Conservation (phyloP, 2,113 vertebrate genomes). For the Cromileptes altivelis region DNA sequence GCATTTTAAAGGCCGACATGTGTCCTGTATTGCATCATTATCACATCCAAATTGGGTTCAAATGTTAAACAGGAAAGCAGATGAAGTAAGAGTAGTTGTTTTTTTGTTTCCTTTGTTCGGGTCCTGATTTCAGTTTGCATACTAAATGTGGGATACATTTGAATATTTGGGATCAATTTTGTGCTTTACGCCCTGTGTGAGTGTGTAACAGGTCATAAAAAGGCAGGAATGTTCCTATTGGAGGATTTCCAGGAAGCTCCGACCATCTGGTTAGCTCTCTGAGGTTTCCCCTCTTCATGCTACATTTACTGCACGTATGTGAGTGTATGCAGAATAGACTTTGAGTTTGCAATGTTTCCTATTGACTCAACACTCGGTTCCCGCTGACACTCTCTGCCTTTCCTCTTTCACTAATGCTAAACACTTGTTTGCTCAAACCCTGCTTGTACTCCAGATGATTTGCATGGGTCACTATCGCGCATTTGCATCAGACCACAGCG, state of each 20-base stretch:
- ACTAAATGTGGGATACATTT: constrained; percentile 41
- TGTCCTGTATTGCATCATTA: neutral
- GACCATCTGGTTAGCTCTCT: constrained; percentile 76
- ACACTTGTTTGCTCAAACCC: constrained; percentile 35
- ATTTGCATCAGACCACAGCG: constrained; percentile 27
- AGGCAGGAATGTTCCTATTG: constrained; percentile 84
- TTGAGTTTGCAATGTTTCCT: constrained; percentile 56
- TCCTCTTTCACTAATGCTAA: constrained; percentile 22
- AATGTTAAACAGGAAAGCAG: constrained; percentile 49
- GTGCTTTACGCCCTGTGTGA: constrained; percentile 56
- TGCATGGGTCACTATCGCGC: constrained; percentile 16
- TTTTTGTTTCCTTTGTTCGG: constrained; percentile 20
- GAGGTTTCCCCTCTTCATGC: constrained; percentile 77
- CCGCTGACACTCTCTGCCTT: constrained; percentile 10
- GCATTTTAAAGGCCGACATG: constrained; percentile 19
- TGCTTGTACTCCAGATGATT: constrained; percentile 25
- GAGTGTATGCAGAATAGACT: constrained; percentile 57
- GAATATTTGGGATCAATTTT: constrained; percentile 68
- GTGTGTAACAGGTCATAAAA: constrained; percentile 83
- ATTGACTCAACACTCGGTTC: constrained; percentile 50
- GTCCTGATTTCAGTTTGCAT: constrained; percentile 36
- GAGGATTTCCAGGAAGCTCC: constrained; percentile 76
- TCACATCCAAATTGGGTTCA: constrained; percentile 27
- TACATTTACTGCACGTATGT: constrained; percentile 72
- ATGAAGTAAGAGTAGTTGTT: constrained; percentile 27